phyloP scores from a whole-genome alignment of 2,888 invertebrate species.

The Campoplex capitator region DNA sequence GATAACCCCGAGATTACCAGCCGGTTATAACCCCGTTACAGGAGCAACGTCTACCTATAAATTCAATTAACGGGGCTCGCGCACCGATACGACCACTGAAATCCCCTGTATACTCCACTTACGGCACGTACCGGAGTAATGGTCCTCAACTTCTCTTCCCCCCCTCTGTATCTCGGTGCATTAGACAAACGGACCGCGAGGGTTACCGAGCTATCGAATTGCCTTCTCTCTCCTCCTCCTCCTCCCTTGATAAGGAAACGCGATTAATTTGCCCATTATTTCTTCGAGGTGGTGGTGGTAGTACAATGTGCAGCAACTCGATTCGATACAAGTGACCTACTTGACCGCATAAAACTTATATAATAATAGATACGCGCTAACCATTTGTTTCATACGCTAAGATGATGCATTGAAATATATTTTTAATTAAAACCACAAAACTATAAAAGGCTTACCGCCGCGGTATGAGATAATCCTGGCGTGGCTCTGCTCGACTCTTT shows the following conservation, averaged over 20 bases:
- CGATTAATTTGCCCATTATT: conserved; percentile 53
- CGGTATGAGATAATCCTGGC: conserved; percentile 4
- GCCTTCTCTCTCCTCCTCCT: not conserved
- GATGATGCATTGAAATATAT: too few species aligned
- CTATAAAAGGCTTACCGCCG: too few species aligned
- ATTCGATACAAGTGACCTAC: too few species aligned
- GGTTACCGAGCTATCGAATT: conserved; percentile 61
- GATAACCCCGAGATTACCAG: conserved; percentile 67
- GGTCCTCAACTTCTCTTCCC: conserved; percentile 34
- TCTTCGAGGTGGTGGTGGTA: too few species aligned
- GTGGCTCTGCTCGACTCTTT: not conserved
- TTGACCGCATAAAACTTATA: too few species aligned
- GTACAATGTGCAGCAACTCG: too few species aligned
- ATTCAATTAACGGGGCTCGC: conserved; percentile 64
- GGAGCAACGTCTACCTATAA: conserved; percentile 53
- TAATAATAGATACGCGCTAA: too few species aligned
- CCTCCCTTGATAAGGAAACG: conserved; percentile 60
- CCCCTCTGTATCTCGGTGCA: conserved; percentile 26
- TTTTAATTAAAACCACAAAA: too few species aligned
- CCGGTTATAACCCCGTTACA: conserved; percentile 66
- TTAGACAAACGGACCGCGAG: conserved; percentile 49
- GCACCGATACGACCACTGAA: conserved; percentile 61
- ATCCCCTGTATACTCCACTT: conserved; percentile 44
- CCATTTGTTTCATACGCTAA: too few species aligned
- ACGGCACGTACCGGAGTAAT: conserved; percentile 45